Conservation (phyloP, 2,888 invertebrate species). For the Sarcophaga variegata region DNA sequence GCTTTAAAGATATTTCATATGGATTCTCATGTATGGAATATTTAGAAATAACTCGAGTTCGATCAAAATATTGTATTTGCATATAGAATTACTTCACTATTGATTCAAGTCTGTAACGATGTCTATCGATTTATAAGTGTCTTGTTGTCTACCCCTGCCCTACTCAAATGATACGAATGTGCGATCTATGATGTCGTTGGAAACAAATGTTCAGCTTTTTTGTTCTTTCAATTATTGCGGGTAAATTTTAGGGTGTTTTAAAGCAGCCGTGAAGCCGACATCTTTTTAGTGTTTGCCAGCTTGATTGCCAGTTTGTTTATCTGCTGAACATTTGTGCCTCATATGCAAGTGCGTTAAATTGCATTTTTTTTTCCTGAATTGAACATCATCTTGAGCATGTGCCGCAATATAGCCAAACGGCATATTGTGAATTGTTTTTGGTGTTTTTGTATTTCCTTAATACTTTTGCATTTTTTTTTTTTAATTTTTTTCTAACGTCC, state of each 20-base stretch:
- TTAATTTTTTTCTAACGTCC: conserved; percentile 26
- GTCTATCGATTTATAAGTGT: conserved; percentile 49
- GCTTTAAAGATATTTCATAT: not conserved
- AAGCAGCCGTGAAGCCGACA: too few species aligned
- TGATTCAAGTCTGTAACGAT: conserved; percentile 17
- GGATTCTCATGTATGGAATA: not conserved
- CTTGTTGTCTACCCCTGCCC: not conserved
- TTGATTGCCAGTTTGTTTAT: conserved; percentile 1
- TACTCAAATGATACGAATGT: not conserved
- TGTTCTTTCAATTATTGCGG: too few species aligned
- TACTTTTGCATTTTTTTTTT: conserved; percentile 9
- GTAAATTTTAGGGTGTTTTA: too few species aligned
- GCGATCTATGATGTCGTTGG: not conserved
- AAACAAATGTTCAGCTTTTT: not conserved
- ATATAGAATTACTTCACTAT: conserved; percentile 20
- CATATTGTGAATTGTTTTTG: conserved; percentile 41
- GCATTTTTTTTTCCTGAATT: conserved; percentile 30
- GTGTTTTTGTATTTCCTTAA: not conserved
- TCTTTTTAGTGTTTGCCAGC: too few species aligned
- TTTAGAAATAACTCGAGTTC: not conserved
- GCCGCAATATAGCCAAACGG: conserved; percentile 45
- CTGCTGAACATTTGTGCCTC: conserved; percentile 4
- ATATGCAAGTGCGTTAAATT: conserved; percentile 59
- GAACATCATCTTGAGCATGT: not conserved
- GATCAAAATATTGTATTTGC: not conserved